Evolutionary conservation across 2,113 vertebrate genomes (phyloP), one percentile per base, ranked within the genome.

Genomic region (Caloenas nicobarica): DNA sequence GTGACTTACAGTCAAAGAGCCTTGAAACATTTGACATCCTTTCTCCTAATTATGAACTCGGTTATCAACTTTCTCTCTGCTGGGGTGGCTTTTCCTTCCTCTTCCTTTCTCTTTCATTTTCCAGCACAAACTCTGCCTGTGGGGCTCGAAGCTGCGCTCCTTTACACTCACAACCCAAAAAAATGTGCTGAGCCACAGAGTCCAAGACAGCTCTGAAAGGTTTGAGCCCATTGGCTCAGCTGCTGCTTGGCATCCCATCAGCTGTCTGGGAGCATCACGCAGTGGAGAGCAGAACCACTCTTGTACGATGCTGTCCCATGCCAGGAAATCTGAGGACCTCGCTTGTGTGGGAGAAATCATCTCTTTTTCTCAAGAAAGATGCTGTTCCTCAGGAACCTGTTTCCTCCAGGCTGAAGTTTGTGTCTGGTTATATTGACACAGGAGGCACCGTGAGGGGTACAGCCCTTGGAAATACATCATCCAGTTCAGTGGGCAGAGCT

Each of bases 1-100:
- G 65, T 86, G 69, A 76, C 69, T 85, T 94, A 33, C 33, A 90
- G 86, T 89, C 94, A 91, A 91, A 88, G 69, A 91, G 7, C 81
- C 89, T 93, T 92, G 77, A 95, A 89, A 79, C 0, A 0, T 91
- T 78, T 93, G 90, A 91, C 80, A 68, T 80, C 48, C 13, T 73
- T 88, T 86, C 31, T 92, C 44, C 81, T 89, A 76, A 71, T 68
- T 60, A 71, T 40, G 56, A 96, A 40, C 76, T 95, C 60, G 15
- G 10, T 61, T 81, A 84, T 28, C 51, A 88, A 21, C 72, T 88
- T 89, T 93, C 38, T 72, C 26, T 74, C 22, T 91, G 6, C 38
- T 57, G 40, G 40, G 66, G 21, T 13, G 38, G 6, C 28, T 94
- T 93, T 86, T 56, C 13, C 26, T 78, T 70, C 60, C 46, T 66